Base-by-base conservation (phyloP, 2,888 invertebrate genomes). In the Chloromyia formosa region DNA sequence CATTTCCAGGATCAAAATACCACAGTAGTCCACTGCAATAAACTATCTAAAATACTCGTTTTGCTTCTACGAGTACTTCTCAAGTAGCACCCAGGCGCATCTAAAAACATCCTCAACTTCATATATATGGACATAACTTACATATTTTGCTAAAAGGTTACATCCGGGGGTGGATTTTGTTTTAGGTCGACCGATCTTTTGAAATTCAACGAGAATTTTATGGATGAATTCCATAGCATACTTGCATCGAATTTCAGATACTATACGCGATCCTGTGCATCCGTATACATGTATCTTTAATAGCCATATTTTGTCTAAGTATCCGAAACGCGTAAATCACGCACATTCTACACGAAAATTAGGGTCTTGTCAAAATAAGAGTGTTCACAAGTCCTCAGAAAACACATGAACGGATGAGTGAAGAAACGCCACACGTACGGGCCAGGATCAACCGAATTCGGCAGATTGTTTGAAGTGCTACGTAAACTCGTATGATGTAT, bases 141-240 rank as follows among this genome's bases (percentile, higher is more conserved):
- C 27, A 35, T 35, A 35, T 74, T 76, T 78, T 78, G 77, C 78
- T 79, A 79, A 81, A 79, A 80, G 78, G 79, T 78, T 75, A 80
- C 79, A 81, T 81, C 82, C 82, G 82, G 81, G 78, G 79, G 78
- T 73, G 74, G 45, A 49, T 58, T 61, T 66, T 64, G 54, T 42
- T 49, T 75, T 27, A 66, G 58, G 20, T 35, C 54, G 23, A 18
- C 73, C 73, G 66, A 72, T 58, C 74, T 77, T 74, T 77, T 81
- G 85, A 82, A 84, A 85, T 84, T 79, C 78, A 83, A 85, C 81
- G 81, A 79, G 77, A 76, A 81, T 82, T 83, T 84, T 66, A 74
- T 66, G 74, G 62, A 23, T 64, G 64, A 64, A 22, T 54, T 64
- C 60, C 45, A 22, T 45, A 14, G 49, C 40, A 35, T 14, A 20